These are phyloP conservation scores for Dromaius novaehollandiae DNA, from an alignment of 2,113 vertebrate species.

Conservation along the genomic window DNA sequence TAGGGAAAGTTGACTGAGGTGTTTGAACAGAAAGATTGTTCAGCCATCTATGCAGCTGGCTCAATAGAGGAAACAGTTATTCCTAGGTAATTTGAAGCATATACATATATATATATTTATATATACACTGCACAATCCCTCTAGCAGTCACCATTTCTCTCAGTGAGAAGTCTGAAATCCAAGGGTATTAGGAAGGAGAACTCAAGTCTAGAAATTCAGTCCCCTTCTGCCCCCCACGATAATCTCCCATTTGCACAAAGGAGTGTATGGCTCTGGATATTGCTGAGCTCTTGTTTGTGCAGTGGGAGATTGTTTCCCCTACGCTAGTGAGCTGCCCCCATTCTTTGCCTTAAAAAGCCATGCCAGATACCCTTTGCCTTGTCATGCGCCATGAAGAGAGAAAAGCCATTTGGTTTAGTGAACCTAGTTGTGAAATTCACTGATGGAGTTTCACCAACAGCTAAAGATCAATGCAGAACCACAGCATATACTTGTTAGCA, in stretches of 20 bases:
- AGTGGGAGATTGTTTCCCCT: neutral
- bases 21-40: conserved; percentile 60
- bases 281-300: neutral
- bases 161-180: neutral
- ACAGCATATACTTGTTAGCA: neutral
- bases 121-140: neutral
- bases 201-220: neutral
- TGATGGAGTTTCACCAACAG: neutral
- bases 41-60: conserved; percentile 47
- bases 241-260: neutral
- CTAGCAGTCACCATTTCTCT: neutral
- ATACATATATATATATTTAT: neutral
- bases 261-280: neutral
- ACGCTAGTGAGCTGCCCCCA: neutral
- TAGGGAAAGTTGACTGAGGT: conserved; percentile 34
- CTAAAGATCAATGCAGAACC: neutral
- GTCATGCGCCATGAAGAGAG: neutral
- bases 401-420: neutral
- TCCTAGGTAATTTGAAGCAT: conserved; percentile 49
- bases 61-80: conserved; percentile 34
- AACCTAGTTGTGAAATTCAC: neutral
- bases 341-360: neutral
- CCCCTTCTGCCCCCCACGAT: too few relatives aligned
- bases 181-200: neutral
- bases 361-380: neutral